These are phyloP conservation scores for Diorhabda elongata DNA, from an alignment of 1,140 invertebrate genomes.

Conservation along the genomic window DNA sequence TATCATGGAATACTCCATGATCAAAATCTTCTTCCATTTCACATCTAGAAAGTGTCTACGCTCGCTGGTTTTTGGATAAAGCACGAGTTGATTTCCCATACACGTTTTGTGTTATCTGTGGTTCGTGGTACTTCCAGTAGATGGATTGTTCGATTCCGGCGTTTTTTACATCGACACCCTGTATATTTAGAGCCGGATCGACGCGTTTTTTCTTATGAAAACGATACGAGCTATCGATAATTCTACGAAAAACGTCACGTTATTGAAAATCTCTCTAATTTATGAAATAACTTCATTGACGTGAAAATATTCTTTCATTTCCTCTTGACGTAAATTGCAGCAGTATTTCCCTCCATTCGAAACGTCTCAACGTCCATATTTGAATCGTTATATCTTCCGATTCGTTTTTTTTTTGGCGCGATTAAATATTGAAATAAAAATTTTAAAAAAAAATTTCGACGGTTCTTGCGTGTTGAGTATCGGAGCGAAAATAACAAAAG, in stretches of 20 bases:
- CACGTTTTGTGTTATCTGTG: too few species aligned
- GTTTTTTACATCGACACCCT: too few species aligned
- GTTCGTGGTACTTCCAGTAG: too few species aligned
- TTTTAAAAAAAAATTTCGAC: background rate
- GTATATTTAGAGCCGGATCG: slow-evolving; percentile 25
- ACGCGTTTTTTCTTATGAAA: slow-evolving; percentile 29
- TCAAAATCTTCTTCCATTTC: too few species aligned
- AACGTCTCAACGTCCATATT: background rate
- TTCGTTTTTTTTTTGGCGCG: slow-evolving; percentile 5
- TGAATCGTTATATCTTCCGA: background rate
- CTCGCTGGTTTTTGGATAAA: too few species aligned
- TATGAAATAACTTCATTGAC: slow-evolving; percentile 2
- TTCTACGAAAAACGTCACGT: slow-evolving; percentile 29
- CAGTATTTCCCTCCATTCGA: background rate
- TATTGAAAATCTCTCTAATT: slow-evolving; percentile 29
- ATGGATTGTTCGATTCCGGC: too few species aligned
- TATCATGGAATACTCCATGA: too few species aligned
- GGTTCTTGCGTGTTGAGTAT: slow-evolving; percentile 39
- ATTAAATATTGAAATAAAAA: too few species aligned
- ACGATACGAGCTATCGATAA: slow-evolving; percentile 29
- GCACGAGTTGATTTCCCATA: too few species aligned
- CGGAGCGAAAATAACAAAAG: slow-evolving; percentile 30
- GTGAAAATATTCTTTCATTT: background rate
- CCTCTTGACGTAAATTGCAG: background rate
- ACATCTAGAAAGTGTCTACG: too few species aligned